Conservation (phyloP, 2,888 invertebrate species). For the Bimastos eiseni region DNA sequence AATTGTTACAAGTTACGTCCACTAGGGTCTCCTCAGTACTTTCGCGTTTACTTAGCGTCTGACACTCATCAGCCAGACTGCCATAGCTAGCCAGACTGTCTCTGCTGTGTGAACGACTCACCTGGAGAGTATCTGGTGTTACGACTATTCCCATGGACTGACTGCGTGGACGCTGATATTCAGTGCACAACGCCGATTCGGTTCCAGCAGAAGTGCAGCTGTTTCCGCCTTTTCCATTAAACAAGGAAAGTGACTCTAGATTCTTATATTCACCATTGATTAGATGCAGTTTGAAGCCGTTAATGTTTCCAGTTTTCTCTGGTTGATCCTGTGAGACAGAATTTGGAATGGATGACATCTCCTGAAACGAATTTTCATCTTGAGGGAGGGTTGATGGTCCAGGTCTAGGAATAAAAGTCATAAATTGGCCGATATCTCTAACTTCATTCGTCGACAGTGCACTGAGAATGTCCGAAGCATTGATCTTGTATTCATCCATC, state of each 20-base stretch:
- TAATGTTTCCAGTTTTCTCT: not conserved
- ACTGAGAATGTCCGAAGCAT: not conserved
- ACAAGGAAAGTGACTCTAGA: not conserved
- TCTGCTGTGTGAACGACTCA: conserved; percentile 18
- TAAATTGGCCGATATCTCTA: not conserved
- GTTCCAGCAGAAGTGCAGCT: not conserved
- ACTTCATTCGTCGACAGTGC: not conserved
- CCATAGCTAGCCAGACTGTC: not conserved
- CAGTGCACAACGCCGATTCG: not conserved
- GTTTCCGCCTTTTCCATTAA: not conserved
- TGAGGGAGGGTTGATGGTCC: not conserved
- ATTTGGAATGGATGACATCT: not conserved
- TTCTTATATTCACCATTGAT: not conserved
- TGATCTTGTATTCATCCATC: not conserved
- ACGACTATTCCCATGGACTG: not conserved
- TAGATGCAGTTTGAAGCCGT: not conserved
- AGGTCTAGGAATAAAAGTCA: not conserved
- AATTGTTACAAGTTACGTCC: conserved; percentile 8
- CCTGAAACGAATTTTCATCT: not conserved
- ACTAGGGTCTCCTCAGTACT: conserved; percentile 14
- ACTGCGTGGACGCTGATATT: conserved; percentile 23
- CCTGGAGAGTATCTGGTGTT: not conserved
- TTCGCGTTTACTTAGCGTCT: not conserved
- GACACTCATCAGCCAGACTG: not conserved
- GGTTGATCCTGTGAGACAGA: not conserved